Evolutionary conservation across 2,113 vertebrate species (phyloP).

Genomic region (Ochotona curzoniae): DNA sequence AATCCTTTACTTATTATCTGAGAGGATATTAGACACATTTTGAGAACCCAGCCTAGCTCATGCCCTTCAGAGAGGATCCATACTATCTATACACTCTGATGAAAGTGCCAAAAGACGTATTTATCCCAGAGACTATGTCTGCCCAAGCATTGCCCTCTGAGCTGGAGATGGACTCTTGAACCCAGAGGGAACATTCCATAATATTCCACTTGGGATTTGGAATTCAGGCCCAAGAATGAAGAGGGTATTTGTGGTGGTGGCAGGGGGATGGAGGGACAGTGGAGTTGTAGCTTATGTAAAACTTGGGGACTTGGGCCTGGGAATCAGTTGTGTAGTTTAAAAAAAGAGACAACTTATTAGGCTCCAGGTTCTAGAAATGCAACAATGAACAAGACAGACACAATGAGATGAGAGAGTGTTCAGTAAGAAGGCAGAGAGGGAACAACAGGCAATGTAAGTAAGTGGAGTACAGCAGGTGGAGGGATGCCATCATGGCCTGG

Average conservation of each 20-base stretch:
- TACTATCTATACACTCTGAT: not conserved
- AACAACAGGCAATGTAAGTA: not conserved
- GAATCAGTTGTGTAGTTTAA: not conserved
- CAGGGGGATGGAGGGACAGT: no score
- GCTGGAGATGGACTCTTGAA: not conserved
- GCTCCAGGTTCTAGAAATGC: not conserved
- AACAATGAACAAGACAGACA: not conserved
- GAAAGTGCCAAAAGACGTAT: not conserved
- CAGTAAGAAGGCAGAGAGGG: not conserved
- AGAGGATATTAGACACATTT: not conserved
- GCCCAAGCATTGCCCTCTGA: not conserved
- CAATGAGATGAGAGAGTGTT: not conserved
- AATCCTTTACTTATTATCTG: not conserved
- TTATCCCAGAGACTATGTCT: not conserved
- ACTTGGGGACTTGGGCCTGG: not conserved
- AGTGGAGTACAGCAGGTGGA: not conserved
- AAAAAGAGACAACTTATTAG: not conserved
- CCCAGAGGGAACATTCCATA: not conserved
- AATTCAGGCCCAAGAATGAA: constrained; percentile 17
- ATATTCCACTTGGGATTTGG: constrained; percentile 14
- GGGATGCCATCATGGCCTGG: no score
- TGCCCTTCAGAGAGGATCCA: not conserved
- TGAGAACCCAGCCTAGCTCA: not conserved
- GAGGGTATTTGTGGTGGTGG: not conserved
- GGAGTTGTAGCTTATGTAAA: not conserved